A percentile compares a stretch with the other conserved stretches of the same genome.
phyloP scores from a whole-genome alignment of 2,797 vertebrate genomes.

The Falco concolor region DNA sequence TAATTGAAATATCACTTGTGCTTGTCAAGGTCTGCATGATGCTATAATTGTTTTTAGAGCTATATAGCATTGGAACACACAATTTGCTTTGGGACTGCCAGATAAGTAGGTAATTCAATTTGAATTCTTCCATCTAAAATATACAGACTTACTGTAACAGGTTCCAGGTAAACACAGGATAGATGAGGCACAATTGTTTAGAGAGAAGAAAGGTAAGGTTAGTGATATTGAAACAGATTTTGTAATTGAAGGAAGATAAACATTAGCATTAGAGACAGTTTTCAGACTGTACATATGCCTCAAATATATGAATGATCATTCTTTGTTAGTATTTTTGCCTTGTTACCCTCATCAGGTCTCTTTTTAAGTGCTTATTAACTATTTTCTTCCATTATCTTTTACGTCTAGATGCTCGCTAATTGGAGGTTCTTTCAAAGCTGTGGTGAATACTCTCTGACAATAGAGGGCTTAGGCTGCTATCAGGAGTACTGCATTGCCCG shows the following conservation, averaged over 20 bases:
- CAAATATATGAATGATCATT: not conserved
- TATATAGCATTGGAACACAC: not conserved
- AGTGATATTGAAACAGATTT: not conserved
- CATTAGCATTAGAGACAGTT: not conserved
- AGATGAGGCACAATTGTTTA: not conserved
- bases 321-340: not conserved
- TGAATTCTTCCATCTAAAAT: not conserved
- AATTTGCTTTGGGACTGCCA: not conserved
- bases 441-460: not conserved
- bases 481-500: slow-evolving; percentile 8
- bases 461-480: not conserved
- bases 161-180: not conserved
- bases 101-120: not conserved
- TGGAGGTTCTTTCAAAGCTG: not conserved
- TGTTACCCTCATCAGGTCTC: not conserved
- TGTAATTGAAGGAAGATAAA: not conserved
- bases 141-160: not conserved
- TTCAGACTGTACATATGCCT: not conserved
- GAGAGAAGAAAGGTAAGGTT: not conserved
- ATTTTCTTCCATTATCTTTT: not conserved
- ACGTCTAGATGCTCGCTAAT: not conserved
- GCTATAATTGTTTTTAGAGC: not conserved
- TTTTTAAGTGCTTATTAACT: not conserved
- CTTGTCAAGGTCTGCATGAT: not conserved
- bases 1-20: slow-evolving; percentile 8